Evolutionary conservation across 1,140 invertebrate genomes (phyloP), one percentile per base, ranked within the genome.

Genomic region (Elymnias hypermnestra): DNA sequence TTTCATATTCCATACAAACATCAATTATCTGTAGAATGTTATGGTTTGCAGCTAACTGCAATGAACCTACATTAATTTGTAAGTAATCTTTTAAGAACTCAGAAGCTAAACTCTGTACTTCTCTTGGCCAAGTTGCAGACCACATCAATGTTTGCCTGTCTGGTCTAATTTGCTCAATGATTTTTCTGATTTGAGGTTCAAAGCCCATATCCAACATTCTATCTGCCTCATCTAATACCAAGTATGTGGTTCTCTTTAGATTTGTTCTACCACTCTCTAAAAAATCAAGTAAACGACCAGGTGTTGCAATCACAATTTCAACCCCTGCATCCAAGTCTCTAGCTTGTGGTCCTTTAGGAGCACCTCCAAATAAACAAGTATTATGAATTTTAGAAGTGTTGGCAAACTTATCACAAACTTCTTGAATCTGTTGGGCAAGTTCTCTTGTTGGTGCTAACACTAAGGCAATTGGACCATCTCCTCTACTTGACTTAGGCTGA

Each of bases 201-300:
- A 99, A 99, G 53, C 98, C 98, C 98, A 99, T 99, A 72, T 99
- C 98, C 45, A 99, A 89, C 97, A 99, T 90, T 65, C 98, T 90
- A 82, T 99, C 98, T 57, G 98, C 98, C 84, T n/a, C n/a, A n/a
- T n/a, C n/a, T 4, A 99, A 84, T 6, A 99, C 97, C 39, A 99
- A 88, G 87, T 98, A 99, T 31, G 97, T 98, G 66, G 94, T 95
- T 53, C 97, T 91, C 55, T 91, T 91, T 21, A 99, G 87, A 75
- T 97, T 97, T 1, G 97, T 98, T 61, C 94, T 92, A n/a, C 92
- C 92, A 42, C 92, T 91, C 83, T 99, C 97, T n/a, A 99, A 86
- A 63, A 99, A 98, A 87, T 99, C 98, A 43, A 99, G 91, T 5
- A 99, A 82, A 56, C 98, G 89, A 9, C 98, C 98, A 31, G 98